Evolutionary conservation across 2,113 vertebrate species (phyloP).

Genomic region (Peromyscus californicus): DNA sequence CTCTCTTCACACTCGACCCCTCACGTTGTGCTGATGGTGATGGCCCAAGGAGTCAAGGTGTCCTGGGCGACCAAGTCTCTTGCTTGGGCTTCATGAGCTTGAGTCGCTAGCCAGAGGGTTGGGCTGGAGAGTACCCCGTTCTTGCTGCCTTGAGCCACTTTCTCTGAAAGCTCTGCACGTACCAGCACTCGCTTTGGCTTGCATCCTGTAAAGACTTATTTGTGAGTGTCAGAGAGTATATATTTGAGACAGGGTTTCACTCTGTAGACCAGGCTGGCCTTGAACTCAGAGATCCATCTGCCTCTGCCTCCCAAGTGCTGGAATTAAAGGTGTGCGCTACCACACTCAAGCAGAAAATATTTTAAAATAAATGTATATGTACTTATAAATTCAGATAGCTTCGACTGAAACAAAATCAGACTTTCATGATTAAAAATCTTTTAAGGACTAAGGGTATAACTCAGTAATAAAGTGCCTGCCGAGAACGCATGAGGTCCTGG

Average conservation of each 20-base stretch:
- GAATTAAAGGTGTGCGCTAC: not conserved
- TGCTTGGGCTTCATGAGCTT: not conserved
- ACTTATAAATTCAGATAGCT: not conserved
- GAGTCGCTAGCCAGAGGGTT: not conserved
- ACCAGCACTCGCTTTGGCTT: not conserved
- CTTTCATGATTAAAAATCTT: constrained; percentile 31
- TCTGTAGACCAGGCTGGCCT: not conserved
- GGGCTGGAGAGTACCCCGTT: not conserved
- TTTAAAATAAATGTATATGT: constrained; percentile 1
- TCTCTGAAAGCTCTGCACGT: not conserved
- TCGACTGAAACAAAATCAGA: not conserved
- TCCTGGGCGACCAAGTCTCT: not conserved
- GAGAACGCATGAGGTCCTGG: not conserved
- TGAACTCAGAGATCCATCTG: not conserved
- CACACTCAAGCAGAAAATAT: not conserved
- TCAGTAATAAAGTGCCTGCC: not conserved
- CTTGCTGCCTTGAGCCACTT: not conserved
- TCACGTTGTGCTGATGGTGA: not conserved
- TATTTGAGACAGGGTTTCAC: not conserved
- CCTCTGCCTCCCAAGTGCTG: not conserved
- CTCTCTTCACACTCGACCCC: not conserved
- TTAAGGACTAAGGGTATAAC: not conserved
- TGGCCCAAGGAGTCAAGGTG: not conserved
- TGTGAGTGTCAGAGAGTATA: not conserved
- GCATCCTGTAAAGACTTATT: not conserved